Conservation (phyloP, 2,888 invertebrate species). For the Ectemnius continuus region DNA sequence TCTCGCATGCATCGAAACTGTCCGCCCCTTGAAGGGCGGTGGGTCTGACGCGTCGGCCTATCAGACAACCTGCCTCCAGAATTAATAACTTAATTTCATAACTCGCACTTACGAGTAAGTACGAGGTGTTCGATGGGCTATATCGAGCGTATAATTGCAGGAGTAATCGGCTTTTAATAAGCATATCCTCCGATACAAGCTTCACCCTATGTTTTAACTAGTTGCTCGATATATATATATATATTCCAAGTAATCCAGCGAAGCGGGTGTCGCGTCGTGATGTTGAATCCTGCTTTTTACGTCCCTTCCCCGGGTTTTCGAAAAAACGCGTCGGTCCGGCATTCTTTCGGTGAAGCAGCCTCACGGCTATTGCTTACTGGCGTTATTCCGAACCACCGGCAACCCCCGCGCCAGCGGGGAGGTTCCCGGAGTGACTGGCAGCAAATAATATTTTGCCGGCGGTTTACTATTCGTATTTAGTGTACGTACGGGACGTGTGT, state of each 20-base stretch:
- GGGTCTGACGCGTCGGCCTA: constrained; percentile 23
- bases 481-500: constrained; percentile 19
- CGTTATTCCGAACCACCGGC: constrained; percentile 46
- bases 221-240: too few species aligned
- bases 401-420: constrained; percentile 26
- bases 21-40: constrained; percentile 37
- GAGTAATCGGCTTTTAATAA: too few species aligned
- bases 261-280: not conserved
- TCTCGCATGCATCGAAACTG: constrained; percentile 53
- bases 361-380: constrained; percentile 43
- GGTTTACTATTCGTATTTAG: constrained; percentile 41
- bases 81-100: constrained; percentile 50
- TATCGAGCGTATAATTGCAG: too few species aligned
- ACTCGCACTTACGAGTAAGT: not conserved
- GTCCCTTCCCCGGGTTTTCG: constrained; percentile 9
- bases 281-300: not conserved
- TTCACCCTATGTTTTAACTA: too few species aligned
- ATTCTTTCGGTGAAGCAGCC: constrained; percentile 36
- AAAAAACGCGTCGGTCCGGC: constrained; percentile 13
- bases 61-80: constrained; percentile 37
- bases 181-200: not conserved
- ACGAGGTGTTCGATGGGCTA: too few species aligned
- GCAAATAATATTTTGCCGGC: constrained; percentile 58
- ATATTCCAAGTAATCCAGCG: not conserved
- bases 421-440: constrained; percentile 54